Evolutionary conservation across 2,888 invertebrate species (phyloP).

Genomic region (Cinara cedri): DNA sequence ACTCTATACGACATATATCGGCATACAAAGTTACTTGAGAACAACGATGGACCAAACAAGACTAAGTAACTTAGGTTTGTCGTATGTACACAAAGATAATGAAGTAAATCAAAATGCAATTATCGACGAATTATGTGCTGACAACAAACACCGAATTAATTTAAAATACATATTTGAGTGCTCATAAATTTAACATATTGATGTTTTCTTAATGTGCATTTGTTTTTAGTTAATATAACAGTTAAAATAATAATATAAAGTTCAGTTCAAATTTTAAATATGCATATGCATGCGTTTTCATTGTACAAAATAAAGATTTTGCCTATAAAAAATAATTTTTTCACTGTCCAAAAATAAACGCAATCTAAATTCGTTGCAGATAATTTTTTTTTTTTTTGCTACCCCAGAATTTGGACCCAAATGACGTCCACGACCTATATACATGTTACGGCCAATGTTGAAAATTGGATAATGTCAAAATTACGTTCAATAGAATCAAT

Average conservation of each 20-base stretch:
- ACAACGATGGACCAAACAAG: slow-evolving; percentile 21
- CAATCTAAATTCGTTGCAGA: neutral
- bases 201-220: slow-evolving; percentile 1
- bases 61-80: slow-evolving; percentile 16
- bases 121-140: slow-evolving; percentile 8
- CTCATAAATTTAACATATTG: slow-evolving; percentile 3
- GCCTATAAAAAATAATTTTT: slow-evolving; percentile 3
- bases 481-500: too few species aligned
- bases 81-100: slow-evolving; percentile 22
- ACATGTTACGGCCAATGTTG: too few species aligned
- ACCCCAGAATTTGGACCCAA: neutral
- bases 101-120: slow-evolving; percentile 19
- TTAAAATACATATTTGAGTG: too few species aligned
- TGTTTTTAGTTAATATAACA: neutral
- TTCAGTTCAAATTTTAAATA: slow-evolving; percentile 2
- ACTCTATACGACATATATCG: too few species aligned
- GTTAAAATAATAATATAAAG: slow-evolving; percentile 1
- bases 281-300: slow-evolving; percentile 5
- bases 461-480: too few species aligned
- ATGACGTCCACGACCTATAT: too few species aligned
- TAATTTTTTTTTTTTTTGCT: neutral
- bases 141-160: slow-evolving; percentile 12
- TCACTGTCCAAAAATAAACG: slow-evolving; percentile 12
- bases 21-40: slow-evolving; percentile 13
- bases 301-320: slow-evolving; percentile 2